Percentiles rank a stretch among this genome's conserved stretches.
Evolutionary conservation across 2,797 vertebrate genomes (phyloP).

Genomic region (Alectoris magna): DNA sequence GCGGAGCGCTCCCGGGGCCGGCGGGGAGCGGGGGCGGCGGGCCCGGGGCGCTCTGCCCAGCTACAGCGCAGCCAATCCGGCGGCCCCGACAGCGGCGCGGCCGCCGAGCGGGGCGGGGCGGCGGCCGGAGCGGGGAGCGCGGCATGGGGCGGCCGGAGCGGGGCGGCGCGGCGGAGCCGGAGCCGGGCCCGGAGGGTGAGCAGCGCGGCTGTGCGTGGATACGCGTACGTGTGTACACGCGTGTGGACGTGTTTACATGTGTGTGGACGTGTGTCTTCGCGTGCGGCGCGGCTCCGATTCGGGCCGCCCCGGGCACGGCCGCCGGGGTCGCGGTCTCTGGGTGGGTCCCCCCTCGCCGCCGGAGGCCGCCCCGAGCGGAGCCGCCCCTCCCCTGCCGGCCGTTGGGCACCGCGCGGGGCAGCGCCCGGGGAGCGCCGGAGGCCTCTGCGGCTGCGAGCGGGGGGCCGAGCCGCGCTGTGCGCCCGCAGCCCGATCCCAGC

Average conservation of each 20-base stretch:
- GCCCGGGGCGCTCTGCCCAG: conserved; percentile 78
- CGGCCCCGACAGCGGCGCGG: neutral
- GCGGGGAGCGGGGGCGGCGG: neutral
- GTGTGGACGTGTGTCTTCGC: no score
- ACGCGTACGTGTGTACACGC: no score
- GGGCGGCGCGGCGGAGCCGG: neutral
- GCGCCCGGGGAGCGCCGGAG: neutral
- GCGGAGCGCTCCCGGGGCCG: neutral
- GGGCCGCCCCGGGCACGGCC: neutral
- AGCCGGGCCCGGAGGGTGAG: neutral
- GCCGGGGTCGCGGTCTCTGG: neutral
- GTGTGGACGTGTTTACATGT: no score
- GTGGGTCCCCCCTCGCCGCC: neutral
- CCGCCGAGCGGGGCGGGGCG: conserved; percentile 17
- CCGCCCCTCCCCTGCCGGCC: neutral
- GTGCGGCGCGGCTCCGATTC: neutral
- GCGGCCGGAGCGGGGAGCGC: neutral
- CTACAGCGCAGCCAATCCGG: conserved; percentile 83
- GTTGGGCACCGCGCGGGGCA: neutral
- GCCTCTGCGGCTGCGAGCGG: neutral
- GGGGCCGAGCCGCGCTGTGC: neutral
- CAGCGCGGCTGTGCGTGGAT: neutral
- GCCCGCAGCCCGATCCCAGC: neutral
- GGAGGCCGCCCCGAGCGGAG: neutral
- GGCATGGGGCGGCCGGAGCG: neutral